Conservation (phyloP, 2,888 invertebrate species). For the Anagyrus pseudococci region DNA sequence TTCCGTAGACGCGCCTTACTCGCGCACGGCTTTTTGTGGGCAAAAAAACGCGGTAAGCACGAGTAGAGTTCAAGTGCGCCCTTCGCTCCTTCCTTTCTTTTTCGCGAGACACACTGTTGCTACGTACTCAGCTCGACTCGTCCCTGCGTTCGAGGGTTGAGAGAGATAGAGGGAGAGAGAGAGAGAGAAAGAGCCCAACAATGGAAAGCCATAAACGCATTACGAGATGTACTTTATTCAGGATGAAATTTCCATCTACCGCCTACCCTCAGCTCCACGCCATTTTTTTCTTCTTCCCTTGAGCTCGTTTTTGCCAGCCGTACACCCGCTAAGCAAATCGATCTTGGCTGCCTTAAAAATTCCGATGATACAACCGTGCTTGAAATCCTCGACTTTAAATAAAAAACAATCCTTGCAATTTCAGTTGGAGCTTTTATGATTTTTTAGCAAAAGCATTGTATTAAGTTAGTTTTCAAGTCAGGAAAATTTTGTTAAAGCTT, state of each 20-base stretch:
- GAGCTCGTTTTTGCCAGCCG: too few relatives aligned
- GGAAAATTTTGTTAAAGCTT: too few relatives aligned
- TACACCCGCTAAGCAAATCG: too few relatives aligned
- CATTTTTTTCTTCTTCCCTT: too few relatives aligned
- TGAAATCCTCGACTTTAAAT: too few relatives aligned
- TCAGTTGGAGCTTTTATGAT: too few relatives aligned
- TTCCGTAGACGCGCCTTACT: slow-evolving; percentile 11
- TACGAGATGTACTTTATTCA: slow-evolving; percentile 27
- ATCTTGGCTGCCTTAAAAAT: too few relatives aligned
- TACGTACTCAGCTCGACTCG: too few relatives aligned
- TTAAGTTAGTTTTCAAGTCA: too few relatives aligned
- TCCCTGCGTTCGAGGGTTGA: neutral
- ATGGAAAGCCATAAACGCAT: slow-evolving; percentile 33
- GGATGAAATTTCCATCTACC: slow-evolving; percentile 13
- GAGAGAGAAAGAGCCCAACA: slow-evolving; percentile 18
- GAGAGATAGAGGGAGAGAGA: slow-evolving; percentile 1
- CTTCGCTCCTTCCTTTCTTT: slow-evolving; percentile 4
- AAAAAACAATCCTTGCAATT: too few relatives aligned
- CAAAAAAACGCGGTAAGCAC: slow-evolving; percentile 25
- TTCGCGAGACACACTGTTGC: slow-evolving; percentile 2
- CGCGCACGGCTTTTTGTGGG: slow-evolving; percentile 18
- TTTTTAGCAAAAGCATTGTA: too few relatives aligned
- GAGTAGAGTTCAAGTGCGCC: slow-evolving; percentile 26
- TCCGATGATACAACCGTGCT: too few relatives aligned
- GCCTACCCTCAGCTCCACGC: neutral